These are phyloP conservation scores for Pachypsylla venusta DNA, from an alignment of 1,140 invertebrate genomes.

Conservation along the genomic window DNA sequence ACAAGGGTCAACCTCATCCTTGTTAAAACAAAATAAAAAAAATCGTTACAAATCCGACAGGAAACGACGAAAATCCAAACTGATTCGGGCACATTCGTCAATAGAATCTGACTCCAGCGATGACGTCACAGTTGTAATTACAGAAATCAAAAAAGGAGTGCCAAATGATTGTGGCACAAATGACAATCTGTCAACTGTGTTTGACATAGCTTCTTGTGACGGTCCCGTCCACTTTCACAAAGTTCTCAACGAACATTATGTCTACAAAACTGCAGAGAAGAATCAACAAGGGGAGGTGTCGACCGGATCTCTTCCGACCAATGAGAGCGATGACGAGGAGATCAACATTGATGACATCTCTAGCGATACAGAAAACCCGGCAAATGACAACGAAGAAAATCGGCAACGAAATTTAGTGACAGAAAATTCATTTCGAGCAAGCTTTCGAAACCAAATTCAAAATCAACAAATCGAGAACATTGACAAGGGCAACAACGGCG, in stretches of 20 bases:
- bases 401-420: not conserved
- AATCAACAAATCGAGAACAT: not conserved
- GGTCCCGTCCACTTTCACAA: constrained; percentile 68
- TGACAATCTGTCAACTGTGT: constrained; percentile 37
- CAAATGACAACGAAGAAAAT: constrained; percentile 18
- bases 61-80: constrained; percentile 11
- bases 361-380: constrained; percentile 18
- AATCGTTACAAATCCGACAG: constrained; percentile 13
- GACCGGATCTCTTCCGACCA: constrained; percentile 27
- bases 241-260: constrained; percentile 58
- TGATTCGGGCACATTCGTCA: constrained; percentile 6
- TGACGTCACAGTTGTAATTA: constrained; percentile 16
- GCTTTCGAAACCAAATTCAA: not conserved
- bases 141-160: constrained; percentile 4
- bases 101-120: constrained; percentile 15
- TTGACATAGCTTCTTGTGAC: constrained; percentile 74
- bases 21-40: too few species aligned
- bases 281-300: constrained; percentile 16
- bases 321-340: constrained; percentile 9
- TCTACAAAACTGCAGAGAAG: constrained; percentile 24
- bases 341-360: constrained; percentile 21
- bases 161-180: constrained; percentile 12
- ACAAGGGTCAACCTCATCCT: constrained; percentile 9
- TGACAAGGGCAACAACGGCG: constrained; percentile 15
- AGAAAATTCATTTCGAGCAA: not conserved